A percentile compares a stretch with the other conserved stretches of the same genome.
Evolutionary conservation across 2,888 invertebrate species (phyloP).

Genomic region (Cremastinae sp.): DNA sequence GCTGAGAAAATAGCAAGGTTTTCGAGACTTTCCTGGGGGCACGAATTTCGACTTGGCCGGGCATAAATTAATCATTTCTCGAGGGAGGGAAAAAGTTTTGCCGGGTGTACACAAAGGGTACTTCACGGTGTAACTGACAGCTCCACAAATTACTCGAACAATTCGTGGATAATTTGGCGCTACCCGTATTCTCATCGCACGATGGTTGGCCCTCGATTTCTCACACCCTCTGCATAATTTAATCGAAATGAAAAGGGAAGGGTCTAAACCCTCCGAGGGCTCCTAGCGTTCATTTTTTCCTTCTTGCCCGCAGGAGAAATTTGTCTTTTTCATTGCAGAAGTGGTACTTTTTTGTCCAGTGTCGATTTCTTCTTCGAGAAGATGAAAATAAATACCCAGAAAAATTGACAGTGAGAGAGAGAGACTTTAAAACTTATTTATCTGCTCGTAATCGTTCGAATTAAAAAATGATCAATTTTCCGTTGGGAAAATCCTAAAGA

Average conservation of each 20-base stretch:
- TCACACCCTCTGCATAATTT: constrained; percentile 47
- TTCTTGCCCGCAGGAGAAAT: constrained; percentile 18
- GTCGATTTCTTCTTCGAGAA: neutral
- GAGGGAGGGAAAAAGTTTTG: constrained; percentile 1
- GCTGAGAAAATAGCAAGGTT: too few species aligned
- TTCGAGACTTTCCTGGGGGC: neutral
- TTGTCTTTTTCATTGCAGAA: too few species aligned
- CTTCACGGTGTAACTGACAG: constrained; percentile 25
- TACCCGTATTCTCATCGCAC: constrained; percentile 28
- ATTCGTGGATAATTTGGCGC: constrained; percentile 29
- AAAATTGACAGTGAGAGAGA: too few species aligned
- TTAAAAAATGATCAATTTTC: too few species aligned
- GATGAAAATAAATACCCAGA: too few species aligned
- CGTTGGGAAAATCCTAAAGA: too few species aligned
- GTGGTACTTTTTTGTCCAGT: neutral
- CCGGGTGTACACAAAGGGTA: neutral
- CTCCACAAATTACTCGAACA: constrained; percentile 28
- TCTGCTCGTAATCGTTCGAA: too few species aligned
- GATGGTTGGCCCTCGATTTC: constrained; percentile 18
- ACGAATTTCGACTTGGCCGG: neutral
- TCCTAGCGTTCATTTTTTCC: constrained; percentile 8
- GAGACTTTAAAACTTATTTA: too few species aligned
- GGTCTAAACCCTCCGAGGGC: constrained; percentile 32
- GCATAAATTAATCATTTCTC: constrained; percentile 38
- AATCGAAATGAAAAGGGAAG: constrained; percentile 14